Evolutionary conservation across 2,888 invertebrate genomes (phyloP), one percentile per base, ranked within the genome.

Genomic region (Molorchus minor): DNA sequence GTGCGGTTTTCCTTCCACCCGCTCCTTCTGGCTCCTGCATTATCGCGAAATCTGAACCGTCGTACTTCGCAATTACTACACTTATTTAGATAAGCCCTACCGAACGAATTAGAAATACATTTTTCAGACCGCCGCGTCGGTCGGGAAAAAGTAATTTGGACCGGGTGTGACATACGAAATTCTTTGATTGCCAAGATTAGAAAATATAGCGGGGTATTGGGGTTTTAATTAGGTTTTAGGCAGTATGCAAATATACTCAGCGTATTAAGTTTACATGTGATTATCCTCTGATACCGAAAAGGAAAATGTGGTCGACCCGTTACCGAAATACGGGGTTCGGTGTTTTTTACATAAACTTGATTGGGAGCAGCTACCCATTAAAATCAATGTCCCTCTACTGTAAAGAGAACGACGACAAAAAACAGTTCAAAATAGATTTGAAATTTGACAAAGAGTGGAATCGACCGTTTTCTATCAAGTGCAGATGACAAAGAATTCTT

Each of bases 1-100:
- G 64, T 70, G 71, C 64, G 71, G 73, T 71, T 73, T 58, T 65
- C 71, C 55, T 65, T 65, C 65, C n/a, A n/a, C 56, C 62, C 58
- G 56, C 62, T 65, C 62, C 64, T 52, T 25, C 56, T 44, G 45
- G 49, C 65, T 35, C 60, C 33, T 47, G 58, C 53, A 64, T 67
- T 69, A 69, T 68, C 68, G 60, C 36, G 44, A 44, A 68, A 68
- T 67, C 68, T 71, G 54, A 59, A 65, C 59, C 59, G 43, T 55
- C 62, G 59, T 58, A 51, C 58, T 55, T 59, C 60, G 49, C 68
- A 71, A 71, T 71, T 71, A 69, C 66, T 64, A 67, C 69, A 64
- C 69, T 71, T 69, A 69, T 71, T 70, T 70, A 67, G 71, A 71
- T 68, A 68, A 67, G 67, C 51, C 38, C 21, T 46, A 13, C 30